Evolutionary conservation across 92 coral and sea anemone genomes (phyloP), one percentile per base, ranked within the genome.

Genomic region (Porites rus): DNA sequence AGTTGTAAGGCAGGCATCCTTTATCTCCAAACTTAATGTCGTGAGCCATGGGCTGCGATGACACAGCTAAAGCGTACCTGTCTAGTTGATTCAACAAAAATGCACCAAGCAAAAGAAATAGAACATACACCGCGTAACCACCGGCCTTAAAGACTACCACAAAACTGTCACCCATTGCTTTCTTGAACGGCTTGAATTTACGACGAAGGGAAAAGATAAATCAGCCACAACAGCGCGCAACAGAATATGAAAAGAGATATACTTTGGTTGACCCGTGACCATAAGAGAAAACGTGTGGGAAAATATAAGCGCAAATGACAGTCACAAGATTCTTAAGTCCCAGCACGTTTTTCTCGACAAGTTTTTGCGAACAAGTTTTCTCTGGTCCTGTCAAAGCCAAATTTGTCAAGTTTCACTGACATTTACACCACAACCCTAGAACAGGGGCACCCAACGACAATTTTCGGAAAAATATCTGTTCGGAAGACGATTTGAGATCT

Each of bases 11-110:
- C 65, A 96, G 63, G 73, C 99, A 96, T 16, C 99, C 99, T 64
- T 96, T 93, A 81, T 96, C 99, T 8, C 99, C 99, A 70, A 96
- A 96, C 77, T 96, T 91, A 14, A 96, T 93, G 52, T 95, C 98
- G 3, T 91, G 96, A n/a, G 99, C 99, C 99, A 96, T 96, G 0
- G 99, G 98, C 64, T 89, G 96, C 2, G 98, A 95, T 12, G 97
- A 95, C 19, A 95, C 96, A 12, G 93, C 99, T 19, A 96, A 77
- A 16, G 98, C 95, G 58, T 95, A 96, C 31, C 99, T 77, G 51
- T 96, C 98, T 20, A 96, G 95, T 84, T 96, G 99, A 70, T 96
- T 96, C 81, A 96, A 86, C 76, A 96, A 77, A 86, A 93, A 95
- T 1, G 99, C 93, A 25, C 87, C 87, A 2, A 96, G 91, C 13